Evolutionary conservation across 2,113 vertebrate genomes (phyloP).

Genomic region (Mellivora capensis): DNA sequence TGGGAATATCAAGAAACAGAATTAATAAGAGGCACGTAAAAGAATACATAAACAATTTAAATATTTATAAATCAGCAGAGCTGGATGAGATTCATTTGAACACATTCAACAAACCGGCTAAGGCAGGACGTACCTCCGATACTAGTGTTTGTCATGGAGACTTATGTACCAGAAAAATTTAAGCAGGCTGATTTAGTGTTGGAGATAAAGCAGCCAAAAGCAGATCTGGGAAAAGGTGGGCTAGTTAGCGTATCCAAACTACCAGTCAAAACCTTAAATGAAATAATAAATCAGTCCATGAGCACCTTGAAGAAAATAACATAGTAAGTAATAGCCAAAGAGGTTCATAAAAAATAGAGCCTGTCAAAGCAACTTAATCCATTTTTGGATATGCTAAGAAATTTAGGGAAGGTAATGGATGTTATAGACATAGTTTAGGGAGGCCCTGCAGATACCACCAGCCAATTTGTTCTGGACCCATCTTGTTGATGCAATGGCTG

Average conservation of each 20-base stretch:
- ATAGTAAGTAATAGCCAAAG: constrained; percentile 68
- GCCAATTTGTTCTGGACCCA: background rate
- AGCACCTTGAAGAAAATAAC: constrained; percentile 75
- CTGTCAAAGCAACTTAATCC: constrained; percentile 69
- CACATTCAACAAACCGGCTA: constrained; percentile 63
- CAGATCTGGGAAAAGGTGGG: constrained; percentile 43
- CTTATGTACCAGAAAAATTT: constrained; percentile 63
- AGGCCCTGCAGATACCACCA: background rate
- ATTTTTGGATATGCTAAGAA: constrained; percentile 58
- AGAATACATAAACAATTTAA: constrained; percentile 82
- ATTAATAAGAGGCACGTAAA: constrained; percentile 84
- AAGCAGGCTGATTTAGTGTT: constrained; percentile 67
- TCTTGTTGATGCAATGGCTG: background rate
- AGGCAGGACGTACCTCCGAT: constrained; percentile 43
- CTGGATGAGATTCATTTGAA: constrained; percentile 73
- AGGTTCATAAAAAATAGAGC: constrained; percentile 65
- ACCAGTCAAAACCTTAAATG: constrained; percentile 59
- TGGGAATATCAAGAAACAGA: constrained; percentile 80
- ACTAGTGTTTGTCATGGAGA: constrained; percentile 64
- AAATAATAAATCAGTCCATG: constrained; percentile 67
- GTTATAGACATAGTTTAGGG: background rate
- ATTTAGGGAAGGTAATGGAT: constrained; percentile 38
- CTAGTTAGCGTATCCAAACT: constrained; percentile 65
- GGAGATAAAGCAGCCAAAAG: constrained; percentile 64
- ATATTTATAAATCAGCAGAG: constrained; percentile 82